A percentile compares a stretch with the other conserved stretches of the same genome.
These are phyloP conservation scores for Phengaris alcon DNA, from an alignment of 2,888 invertebrate species.

Conservation along the genomic window DNA sequence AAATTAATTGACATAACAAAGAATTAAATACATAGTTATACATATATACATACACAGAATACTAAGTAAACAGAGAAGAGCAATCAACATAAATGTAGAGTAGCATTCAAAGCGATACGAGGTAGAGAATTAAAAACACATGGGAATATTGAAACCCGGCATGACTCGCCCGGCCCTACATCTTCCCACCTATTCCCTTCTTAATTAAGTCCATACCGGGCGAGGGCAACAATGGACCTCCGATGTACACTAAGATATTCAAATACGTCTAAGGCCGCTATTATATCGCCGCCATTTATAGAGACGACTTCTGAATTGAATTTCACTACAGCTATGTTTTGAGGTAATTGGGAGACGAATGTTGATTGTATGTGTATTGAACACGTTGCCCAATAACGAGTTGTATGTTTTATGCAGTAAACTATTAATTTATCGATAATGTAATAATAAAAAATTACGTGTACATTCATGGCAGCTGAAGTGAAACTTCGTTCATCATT, in stretches of 20 bases:
- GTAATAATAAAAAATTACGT: too few relatives aligned
- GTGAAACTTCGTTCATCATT: too few relatives aligned
- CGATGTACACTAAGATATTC: constrained; percentile 76
- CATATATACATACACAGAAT: background rate
- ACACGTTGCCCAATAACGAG: constrained; percentile 18
- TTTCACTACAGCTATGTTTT: constrained; percentile 41
- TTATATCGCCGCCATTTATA: constrained; percentile 68
- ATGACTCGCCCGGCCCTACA: constrained; percentile 47
- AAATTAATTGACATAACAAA: too few relatives aligned
- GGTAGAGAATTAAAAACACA: constrained; percentile 20
- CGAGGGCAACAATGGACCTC: constrained; percentile 67
- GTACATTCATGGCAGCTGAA: too few relatives aligned
- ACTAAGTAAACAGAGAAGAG: background rate
- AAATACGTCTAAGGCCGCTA: constrained; percentile 75
- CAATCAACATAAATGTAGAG: constrained; percentile 11
- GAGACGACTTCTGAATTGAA: constrained; percentile 48
- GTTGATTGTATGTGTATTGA: constrained; percentile 21
- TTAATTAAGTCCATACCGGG: constrained; percentile 80
- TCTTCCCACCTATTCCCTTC: constrained; percentile 69
- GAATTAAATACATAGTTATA: too few relatives aligned
- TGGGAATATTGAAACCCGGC: constrained; percentile 30
- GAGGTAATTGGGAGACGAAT: constrained; percentile 42
- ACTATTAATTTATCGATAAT: too few relatives aligned
- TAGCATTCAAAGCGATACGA: constrained; percentile 5
- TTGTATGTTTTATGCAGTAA: background rate